Evolutionary conservation across 2,888 invertebrate genomes (phyloP).

Genomic region (Netelia virgata): DNA sequence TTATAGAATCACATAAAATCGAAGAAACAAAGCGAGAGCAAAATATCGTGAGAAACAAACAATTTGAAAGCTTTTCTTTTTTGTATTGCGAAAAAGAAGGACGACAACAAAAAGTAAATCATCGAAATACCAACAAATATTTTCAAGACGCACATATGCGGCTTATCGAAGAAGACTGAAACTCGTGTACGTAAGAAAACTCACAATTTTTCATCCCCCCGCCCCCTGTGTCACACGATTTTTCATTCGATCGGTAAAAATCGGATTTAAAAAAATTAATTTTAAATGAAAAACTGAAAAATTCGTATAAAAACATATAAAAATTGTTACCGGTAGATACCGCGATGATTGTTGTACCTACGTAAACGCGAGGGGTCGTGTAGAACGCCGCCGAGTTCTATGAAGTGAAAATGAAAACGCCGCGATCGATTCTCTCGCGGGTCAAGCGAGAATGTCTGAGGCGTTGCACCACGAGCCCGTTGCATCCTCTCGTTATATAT

Average conservation of each 20-base stretch:
- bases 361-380: conserved; percentile 50
- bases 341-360: conserved; percentile 11
- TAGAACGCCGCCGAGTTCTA: conserved; percentile 61
- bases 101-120: conserved; percentile 4
- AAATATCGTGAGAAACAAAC: conserved; percentile 9
- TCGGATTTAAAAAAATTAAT: too few species aligned
- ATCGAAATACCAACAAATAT: neutral
- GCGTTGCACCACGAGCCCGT: conserved; percentile 64
- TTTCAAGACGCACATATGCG: conserved; percentile 54
- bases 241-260: too few species aligned
- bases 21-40: conserved; percentile 19
- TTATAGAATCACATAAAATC: conserved; percentile 82
- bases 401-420: conserved; percentile 69
- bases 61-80: neutral
- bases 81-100: neutral
- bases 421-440: conserved; percentile 65
- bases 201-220: neutral
- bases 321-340: neutral
- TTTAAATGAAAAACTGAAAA: neutral
- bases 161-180: conserved; percentile 31
- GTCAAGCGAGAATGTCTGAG: conserved; percentile 69
- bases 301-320: neutral
- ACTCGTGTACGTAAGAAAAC: conserved; percentile 51
- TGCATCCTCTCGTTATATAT: conserved; percentile 47
- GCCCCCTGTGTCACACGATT: too few species aligned